Conservation (phyloP, 2,797 vertebrate genomes). For the Coilia nasus region DNA sequence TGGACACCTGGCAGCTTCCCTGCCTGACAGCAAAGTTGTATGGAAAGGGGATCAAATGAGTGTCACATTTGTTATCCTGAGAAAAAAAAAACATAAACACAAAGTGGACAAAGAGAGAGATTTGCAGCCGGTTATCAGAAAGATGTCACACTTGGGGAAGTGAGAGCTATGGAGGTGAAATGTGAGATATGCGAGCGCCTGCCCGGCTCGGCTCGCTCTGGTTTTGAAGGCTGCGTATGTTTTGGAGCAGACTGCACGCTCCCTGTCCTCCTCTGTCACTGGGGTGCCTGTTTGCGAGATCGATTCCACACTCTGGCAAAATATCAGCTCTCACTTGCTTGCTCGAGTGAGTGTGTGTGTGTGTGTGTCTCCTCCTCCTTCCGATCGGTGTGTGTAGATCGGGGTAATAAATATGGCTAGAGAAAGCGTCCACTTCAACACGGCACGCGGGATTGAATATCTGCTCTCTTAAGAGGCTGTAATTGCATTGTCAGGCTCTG, state of each 20-base stretch:
- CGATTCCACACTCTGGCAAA: conserved; percentile 35
- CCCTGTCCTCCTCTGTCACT: neutral
- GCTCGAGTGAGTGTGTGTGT: neutral
- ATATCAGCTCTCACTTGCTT: conserved; percentile 23
- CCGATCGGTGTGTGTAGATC: conserved; percentile 21
- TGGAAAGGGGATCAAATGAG: conserved; percentile 23
- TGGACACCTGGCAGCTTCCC: conserved; percentile 28
- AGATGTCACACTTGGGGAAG: conserved; percentile 3
- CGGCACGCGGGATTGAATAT: conserved; percentile 37
- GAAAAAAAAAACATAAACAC: neutral
- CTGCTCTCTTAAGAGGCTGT: conserved; percentile 42
- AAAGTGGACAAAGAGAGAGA: conserved; percentile 25
- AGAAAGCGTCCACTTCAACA: conserved; percentile 42
- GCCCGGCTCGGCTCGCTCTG: neutral
- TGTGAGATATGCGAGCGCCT: neutral
- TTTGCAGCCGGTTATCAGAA: conserved; percentile 42
- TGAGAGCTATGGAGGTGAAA: neutral
- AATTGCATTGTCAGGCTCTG: conserved; percentile 48
- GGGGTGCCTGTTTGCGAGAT: conserved; percentile 31
- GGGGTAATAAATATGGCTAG: conserved; percentile 39
- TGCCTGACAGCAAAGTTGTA: conserved; percentile 51
- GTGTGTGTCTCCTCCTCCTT: conserved; percentile 18
- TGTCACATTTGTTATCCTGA: conserved; percentile 50
- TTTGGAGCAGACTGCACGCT: neutral
- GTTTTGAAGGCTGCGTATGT: neutral